Conservation (phyloP, 2,113 vertebrate species). For the Spheniscus mendiculus region DNA sequence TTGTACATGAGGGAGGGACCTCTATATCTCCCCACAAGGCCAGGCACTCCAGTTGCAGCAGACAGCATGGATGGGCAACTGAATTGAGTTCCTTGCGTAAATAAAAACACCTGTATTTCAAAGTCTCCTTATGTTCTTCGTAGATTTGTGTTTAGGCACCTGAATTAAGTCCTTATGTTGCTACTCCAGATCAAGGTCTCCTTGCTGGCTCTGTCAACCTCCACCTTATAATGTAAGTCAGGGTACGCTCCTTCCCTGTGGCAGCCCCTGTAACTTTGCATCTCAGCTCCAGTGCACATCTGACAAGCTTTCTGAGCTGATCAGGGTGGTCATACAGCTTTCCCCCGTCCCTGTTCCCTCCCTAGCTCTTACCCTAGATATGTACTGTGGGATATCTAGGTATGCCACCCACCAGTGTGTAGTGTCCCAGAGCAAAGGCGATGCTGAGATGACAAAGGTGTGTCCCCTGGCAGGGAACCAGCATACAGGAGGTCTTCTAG, state of each 20-base stretch:
- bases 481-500: background rate
- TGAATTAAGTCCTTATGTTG: background rate
- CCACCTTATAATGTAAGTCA: background rate
- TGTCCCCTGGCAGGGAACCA: background rate
- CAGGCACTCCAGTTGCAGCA: background rate
- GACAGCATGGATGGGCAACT: background rate
- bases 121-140: background rate
- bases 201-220: background rate
- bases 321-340: background rate
- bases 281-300: background rate
- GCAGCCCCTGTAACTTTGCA: background rate
- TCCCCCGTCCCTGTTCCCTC: background rate
- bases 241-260: background rate
- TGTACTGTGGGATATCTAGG: background rate
- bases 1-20: background rate
- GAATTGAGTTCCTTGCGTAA: accelerated
- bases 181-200: background rate
- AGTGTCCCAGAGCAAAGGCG: background rate
- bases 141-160: background rate
- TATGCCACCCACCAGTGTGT: background rate
- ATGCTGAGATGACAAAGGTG: background rate
- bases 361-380: background rate
- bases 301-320: background rate
- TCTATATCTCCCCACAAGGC: background rate
- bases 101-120: accelerated